A percentile compares a stretch with the other conserved stretches of the same genome.
These are phyloP conservation scores for Fissipunctia ypsillon DNA, from an alignment of 2,888 invertebrate species.

Conservation along the genomic window DNA sequence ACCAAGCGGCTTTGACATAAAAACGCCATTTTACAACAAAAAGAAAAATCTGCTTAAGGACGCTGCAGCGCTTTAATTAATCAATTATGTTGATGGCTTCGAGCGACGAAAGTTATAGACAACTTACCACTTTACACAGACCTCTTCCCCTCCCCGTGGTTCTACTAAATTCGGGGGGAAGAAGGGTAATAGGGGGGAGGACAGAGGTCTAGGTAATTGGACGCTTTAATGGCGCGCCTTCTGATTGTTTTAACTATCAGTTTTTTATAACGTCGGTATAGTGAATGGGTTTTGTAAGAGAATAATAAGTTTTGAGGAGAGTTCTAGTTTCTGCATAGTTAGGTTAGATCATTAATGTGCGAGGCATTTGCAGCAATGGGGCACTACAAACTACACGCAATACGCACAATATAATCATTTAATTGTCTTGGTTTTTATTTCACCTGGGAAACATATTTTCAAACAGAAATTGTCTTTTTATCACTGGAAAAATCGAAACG, in stretches of 20 bases:
- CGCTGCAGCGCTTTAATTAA: slow-evolving; percentile 79
- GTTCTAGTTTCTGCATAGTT: slow-evolving; percentile 1
- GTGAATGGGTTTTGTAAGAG: slow-evolving; percentile 48
- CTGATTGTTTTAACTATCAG: slow-evolving; percentile 75
- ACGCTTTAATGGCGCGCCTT: slow-evolving; percentile 72
- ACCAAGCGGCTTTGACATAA: slow-evolving; percentile 44
- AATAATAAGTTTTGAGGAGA: slow-evolving; percentile 14
- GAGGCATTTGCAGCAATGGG: too few species aligned
- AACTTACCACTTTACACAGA: slow-evolving; percentile 56
- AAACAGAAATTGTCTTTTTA: not conserved
- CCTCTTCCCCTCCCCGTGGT: slow-evolving; percentile 17
- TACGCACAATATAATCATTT: not conserved
- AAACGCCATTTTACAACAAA: slow-evolving; percentile 58
- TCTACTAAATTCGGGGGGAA: slow-evolving; percentile 3
- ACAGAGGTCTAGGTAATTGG: slow-evolving; percentile 65
- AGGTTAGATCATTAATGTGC: too few species aligned
- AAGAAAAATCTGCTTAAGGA: slow-evolving; percentile 62
- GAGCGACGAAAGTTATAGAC: slow-evolving; percentile 73
- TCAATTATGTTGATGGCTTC: slow-evolving; percentile 78
- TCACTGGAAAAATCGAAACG: too few species aligned
- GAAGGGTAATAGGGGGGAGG: slow-evolving; percentile 16
- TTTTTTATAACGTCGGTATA: slow-evolving; percentile 60
- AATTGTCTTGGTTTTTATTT: not conserved
- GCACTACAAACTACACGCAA: not conserved
- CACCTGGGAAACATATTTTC: not conserved